Base-by-base conservation (phyloP, 2,113 vertebrate species). In the Leiothrix lutea region DNA sequence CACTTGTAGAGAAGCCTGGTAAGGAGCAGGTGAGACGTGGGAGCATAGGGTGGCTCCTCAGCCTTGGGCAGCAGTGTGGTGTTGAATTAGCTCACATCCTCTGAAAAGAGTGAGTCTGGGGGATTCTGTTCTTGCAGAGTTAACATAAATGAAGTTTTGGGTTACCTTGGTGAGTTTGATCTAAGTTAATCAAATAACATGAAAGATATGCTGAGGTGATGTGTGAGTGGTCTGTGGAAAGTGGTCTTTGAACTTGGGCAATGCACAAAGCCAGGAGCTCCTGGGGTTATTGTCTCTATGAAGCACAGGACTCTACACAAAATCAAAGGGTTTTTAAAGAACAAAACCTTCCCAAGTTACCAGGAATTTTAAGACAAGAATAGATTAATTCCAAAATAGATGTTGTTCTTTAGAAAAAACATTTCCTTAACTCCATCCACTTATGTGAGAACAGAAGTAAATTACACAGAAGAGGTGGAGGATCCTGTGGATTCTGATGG, bases 401-500 rank as follows among this genome's bases (percentile, higher is more conserved):
- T 44, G 16, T 11, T 64, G 24, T 53, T 69, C 44, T 88, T 70
- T 8, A 72, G 28, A 79, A 69, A 77, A 66, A 28, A 2, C 12
- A 29, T 79, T 96, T 98, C 70, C 98, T 99, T 99, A 98, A 98
- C 98, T 86, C 58, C 10, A 3, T 92, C 79, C 96, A 99, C 99
- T 97, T 99, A 99, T 98, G 99, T 99, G 93, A 98, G 99, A 97
- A 99, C 99, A 83, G 99, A 99, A 96, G 99, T 99, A 48, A 99
- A 99, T 96, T 99, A 99, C 98, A 99, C 99, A 38, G 99, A 99
- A 94, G 99, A 99, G 86, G 99, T 99, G 70, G 99, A 99, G 61
- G 99, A 99, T 82, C 99, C 99, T 11, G 97, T 99, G 54, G 99
- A 99, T 97, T 99, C 99, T 14, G 99, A 99, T 61, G 99, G 99